A percentile compares a stretch with the other conserved stretches of the same genome.
These are phyloP conservation scores for Gymnocheta viridis DNA, from an alignment of 2,888 invertebrate genomes.

Conservation along the genomic window DNA sequence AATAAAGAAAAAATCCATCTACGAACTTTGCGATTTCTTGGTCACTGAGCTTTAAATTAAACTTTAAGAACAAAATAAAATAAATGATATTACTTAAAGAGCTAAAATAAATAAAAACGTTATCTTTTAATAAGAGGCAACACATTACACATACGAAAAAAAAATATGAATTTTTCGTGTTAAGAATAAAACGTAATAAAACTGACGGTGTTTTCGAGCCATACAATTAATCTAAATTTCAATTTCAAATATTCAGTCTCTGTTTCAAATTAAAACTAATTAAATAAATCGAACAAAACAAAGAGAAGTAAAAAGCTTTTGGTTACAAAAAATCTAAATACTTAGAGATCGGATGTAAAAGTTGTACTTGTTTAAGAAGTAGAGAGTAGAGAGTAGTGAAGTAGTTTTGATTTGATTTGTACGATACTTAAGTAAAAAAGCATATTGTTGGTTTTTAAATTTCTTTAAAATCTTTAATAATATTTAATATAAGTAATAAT, in stretches of 20 bases:
- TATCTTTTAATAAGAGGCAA: slow-evolving; percentile 22
- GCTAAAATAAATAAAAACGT: not conserved
- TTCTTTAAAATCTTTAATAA: slow-evolving; percentile 71
- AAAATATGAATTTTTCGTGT: not conserved
- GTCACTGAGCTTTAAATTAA: not conserved
- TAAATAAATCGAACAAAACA: slow-evolving; percentile 26
- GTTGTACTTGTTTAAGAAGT: slow-evolving; percentile 26
- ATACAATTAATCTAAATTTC: slow-evolving; percentile 22
- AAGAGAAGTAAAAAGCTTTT: slow-evolving; percentile 50
- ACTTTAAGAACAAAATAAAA: not conserved
- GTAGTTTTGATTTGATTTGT: slow-evolving; percentile 25
- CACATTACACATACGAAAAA: slow-evolving; percentile 46
- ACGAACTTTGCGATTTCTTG: not conserved
- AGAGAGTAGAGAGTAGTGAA: slow-evolving; percentile 42
- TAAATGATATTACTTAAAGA: not conserved
- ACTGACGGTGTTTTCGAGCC: slow-evolving; percentile 39
- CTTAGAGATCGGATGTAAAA: slow-evolving; percentile 51
- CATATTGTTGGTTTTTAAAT: slow-evolving; percentile 70
- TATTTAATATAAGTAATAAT: slow-evolving; percentile 58
- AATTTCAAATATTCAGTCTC: slow-evolving; percentile 27
- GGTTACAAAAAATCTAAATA: slow-evolving; percentile 31
- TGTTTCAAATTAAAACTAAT: slow-evolving; percentile 28
- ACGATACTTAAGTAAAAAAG: slow-evolving; percentile 68
- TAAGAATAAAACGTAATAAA: slow-evolving; percentile 8
- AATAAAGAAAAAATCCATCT: too few species aligned